phyloP scores from a whole-genome alignment of 2,113 vertebrate species.

The Poecilia latipinna region DNA sequence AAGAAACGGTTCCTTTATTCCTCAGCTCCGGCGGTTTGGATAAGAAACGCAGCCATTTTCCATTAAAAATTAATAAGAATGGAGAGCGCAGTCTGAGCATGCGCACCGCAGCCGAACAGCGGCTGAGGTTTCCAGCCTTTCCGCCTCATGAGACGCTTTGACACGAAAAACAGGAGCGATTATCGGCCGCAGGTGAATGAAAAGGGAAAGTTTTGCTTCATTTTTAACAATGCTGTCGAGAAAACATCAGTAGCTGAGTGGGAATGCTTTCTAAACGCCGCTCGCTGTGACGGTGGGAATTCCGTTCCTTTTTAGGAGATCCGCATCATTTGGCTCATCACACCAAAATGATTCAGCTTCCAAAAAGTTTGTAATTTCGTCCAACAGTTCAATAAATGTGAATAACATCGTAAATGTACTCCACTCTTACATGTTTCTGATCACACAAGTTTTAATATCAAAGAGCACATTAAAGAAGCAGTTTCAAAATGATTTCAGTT shows the following conservation, averaged over 20 bases:
- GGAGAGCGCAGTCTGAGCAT: constrained; percentile 69
- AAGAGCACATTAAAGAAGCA: too few species aligned
- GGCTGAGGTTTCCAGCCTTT: constrained; percentile 21
- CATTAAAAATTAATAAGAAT: constrained; percentile 83
- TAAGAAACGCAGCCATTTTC: constrained; percentile 83
- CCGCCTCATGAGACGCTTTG: constrained; percentile 3
- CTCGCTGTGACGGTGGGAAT: not conserved
- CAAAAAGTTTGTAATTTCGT: not conserved
- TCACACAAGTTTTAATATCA: too few species aligned
- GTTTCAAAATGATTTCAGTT: too few species aligned
- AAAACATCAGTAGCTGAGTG: not conserved
- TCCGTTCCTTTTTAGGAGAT: not conserved
- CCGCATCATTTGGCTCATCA: not conserved
- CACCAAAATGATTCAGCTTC: not conserved
- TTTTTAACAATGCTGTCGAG: not conserved
- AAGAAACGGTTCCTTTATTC: constrained; percentile 35
- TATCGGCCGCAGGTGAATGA: not conserved
- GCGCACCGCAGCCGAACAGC: constrained; percentile 57
- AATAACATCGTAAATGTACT: too few species aligned
- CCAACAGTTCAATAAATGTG: not conserved
- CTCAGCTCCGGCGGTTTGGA: constrained; percentile 72
- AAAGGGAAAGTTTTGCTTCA: not conserved
- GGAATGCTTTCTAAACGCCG: not conserved
- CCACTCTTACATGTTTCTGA: too few species aligned
- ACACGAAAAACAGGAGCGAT: not conserved